Evolutionary conservation across 1,140 invertebrate species (phyloP), one percentile per base, ranked within the genome.

Genomic region (Drosophila obscura): DNA sequence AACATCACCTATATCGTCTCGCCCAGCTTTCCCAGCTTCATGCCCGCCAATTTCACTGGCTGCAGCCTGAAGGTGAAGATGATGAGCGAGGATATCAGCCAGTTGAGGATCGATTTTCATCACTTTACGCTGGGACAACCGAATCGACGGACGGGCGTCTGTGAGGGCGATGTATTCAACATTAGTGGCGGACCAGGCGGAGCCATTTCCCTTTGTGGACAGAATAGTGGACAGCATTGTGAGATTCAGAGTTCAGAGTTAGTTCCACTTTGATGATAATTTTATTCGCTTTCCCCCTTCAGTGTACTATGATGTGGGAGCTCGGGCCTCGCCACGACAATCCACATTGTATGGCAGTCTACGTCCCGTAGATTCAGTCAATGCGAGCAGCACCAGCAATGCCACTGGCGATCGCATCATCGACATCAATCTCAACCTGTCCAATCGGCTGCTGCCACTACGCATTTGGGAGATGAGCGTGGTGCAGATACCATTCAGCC

Each of bases 1-100:
- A 97, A 97, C 92, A 93, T 97, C 41, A 97, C 96, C 0, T 97
- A 97, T 90, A 96, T 97, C 85, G 94, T 95, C 43, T 97, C 95
- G 71, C 96, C 96, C 0, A 94, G 94, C 50, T 97, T 97, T 92
- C 96, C 97, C 8, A 95, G 95, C 61, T 93, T 96, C 45, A 93
- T 93, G 77, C 94, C 94, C 85, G 93, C 92, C 55, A 94, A 94
- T 11, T 94, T 95, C 72, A 93, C 93, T 59, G 92, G 92, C 15
- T 97, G 96, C 91, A 92, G 93, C 46, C 90, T 96, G 35, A 93
- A 93, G 52, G 93, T 97, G 2, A 94, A 94, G 81, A 95, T 96
- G 91, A 94, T 96, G 66, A 94, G 94, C 61, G 93, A 94, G 1
- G 95, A 96, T 68, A 94, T 96, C 76, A 96, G 95, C 80, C 96